Evolutionary conservation across 2,888 invertebrate genomes (phyloP), one percentile per base, ranked within the genome.

Genomic region (Agriopis aurantiaria): DNA sequence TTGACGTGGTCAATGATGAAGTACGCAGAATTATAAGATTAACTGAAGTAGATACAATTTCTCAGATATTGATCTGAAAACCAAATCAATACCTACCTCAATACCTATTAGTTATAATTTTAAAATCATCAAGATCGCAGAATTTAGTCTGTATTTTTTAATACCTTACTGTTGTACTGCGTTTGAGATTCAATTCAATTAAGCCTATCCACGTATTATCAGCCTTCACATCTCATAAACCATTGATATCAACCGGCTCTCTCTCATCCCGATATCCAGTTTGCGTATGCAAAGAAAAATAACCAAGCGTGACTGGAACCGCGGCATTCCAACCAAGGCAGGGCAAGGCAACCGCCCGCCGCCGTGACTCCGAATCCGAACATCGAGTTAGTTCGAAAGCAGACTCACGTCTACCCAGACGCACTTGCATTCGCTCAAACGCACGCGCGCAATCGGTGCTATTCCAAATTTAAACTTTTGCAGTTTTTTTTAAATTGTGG

Each of bases 311-410:
- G 89, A 89, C 87, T 91, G 87, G 92, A 82, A 82, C 81, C 78
- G 78, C 91, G 80, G 85, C 93, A 93, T 93, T 93, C 93, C 91
- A 88, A 77, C 81, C 84, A 86, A 88, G 77, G 81, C 84, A 85
- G 87, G 86, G 81, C 84, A 85, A 87, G 85, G 84, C 84, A 86
- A 63, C 81, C 82, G 82, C 82, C 5, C 81, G 74, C 75, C 76
- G 80, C 77, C 72, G 75, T 65, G 78, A 78, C 83, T 80, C 33
- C 80, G 82, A 81, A 79, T 80, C 33, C 80, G 82, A 81, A 79
- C 75, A 79, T 52, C 55, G 60, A 56, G 61, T 87, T 91, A 93
- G 93, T 93, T 92, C 87, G 93, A 93, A 92, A 92, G 91, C 91
- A 88, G 88, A 87, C 88, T 85, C 85, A 85, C 84, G 81, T 81